Evolutionary conservation across 2,797 vertebrate species (phyloP).

Genomic region (Acrossocheilus wenchowensis): DNA sequence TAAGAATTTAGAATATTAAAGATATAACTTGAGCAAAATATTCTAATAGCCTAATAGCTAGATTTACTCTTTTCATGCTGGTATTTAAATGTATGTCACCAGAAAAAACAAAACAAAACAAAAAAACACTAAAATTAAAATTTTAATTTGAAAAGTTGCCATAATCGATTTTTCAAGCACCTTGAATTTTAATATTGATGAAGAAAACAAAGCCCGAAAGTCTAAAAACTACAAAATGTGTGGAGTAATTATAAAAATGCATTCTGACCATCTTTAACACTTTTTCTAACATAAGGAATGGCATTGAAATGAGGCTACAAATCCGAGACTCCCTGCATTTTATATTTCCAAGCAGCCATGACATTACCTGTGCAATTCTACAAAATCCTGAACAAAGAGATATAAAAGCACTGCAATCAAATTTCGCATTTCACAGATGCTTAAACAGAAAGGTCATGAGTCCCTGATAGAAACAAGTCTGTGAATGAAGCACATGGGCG

Average conservation of each 20-base stretch:
- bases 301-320: background rate
- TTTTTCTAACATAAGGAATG: background rate
- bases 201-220: background rate
- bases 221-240: too few relatives aligned
- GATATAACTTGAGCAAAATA: too few relatives aligned
- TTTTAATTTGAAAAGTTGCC: background rate
- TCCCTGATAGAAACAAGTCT: background rate
- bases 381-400: background rate
- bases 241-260: background rate
- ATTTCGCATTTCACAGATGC: background rate
- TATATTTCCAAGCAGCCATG: conserved; percentile 11
- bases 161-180: too few relatives aligned
- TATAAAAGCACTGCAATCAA: background rate
- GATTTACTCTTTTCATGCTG: background rate
- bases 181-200: background rate
- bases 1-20: background rate
- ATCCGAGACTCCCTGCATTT: background rate
- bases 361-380: background rate
- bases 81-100: background rate
- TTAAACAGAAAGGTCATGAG: background rate
- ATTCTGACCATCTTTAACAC: background rate
- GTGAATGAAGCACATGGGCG: background rate
- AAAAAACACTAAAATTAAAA: too few relatives aligned
- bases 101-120: background rate
- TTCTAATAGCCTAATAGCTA: background rate